These are phyloP conservation scores for Hyaena hyaena DNA, from an alignment of 2,113 vertebrate genomes.

Conservation along the genomic window DNA sequence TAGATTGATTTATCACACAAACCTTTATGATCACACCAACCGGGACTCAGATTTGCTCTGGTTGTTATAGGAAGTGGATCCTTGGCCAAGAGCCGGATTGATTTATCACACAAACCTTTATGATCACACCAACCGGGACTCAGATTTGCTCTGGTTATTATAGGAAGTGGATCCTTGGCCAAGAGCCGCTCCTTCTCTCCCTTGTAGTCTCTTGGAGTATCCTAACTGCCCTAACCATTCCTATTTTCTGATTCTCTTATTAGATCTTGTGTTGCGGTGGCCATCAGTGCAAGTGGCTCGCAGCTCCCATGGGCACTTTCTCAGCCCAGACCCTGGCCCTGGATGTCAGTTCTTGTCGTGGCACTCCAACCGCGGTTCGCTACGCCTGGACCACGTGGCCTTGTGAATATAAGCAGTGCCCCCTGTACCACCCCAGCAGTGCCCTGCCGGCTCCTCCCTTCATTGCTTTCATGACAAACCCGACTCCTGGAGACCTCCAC, in stretches of 20 bases:
- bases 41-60: neutral
- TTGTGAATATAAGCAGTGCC: slow-evolving; percentile 91
- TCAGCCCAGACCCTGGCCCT: slow-evolving; percentile 79
- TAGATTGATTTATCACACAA: neutral
- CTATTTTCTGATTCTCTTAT: neutral
- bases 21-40: neutral
- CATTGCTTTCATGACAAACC: slow-evolving; percentile 31
- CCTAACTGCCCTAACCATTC: accelerated
- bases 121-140: neutral
- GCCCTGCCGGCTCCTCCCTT: slow-evolving; percentile 92
- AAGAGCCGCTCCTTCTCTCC: neutral
- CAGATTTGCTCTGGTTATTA: neutral
- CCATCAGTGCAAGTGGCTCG: slow-evolving; percentile 82
- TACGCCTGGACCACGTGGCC: slow-evolving; percentile 95
- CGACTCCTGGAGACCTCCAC: too few species aligned
- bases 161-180: neutral
- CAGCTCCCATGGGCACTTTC: slow-evolving; percentile 73
- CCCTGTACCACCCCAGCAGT: slow-evolving; percentile 87
- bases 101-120: neutral
- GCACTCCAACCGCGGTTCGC: slow-evolving; percentile 83
- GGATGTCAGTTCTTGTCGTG: slow-evolving; percentile 68
- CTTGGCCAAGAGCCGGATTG: neutral
- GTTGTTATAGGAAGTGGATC: neutral
- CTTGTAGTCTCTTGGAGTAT: neutral
- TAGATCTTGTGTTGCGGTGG: slow-evolving; percentile 89